A percentile compares a stretch with the other conserved stretches of the same genome.
These are phyloP conservation scores for Gymnorhina tibicen DNA, from an alignment of 2,113 vertebrate species.

Conservation along the genomic window DNA sequence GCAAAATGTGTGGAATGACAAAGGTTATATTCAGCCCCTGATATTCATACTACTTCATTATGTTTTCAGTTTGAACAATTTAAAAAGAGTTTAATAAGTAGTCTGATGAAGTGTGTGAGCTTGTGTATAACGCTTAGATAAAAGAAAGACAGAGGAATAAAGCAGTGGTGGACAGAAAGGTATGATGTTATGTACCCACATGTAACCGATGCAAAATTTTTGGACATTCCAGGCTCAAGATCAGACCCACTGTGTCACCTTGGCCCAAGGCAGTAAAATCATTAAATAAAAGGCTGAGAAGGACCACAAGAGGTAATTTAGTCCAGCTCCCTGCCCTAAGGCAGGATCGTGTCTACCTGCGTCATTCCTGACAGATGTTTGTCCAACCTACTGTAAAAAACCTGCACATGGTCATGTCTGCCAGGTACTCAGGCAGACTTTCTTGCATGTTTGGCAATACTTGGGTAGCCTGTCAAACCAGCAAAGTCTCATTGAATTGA, in stretches of 20 bases:
- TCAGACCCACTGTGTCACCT: slow-evolving; percentile 34
- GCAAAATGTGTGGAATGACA: background rate
- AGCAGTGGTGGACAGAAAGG: background rate
- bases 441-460: background rate
- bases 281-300: slow-evolving; percentile 28
- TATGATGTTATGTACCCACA: background rate
- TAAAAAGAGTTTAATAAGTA: background rate
- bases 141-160: background rate
- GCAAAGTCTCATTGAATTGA: background rate
- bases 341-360: slow-evolving; percentile 6
- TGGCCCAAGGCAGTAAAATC: slow-evolving; percentile 12
- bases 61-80: background rate
- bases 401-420: background rate
- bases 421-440: slow-evolving; percentile 29
- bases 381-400: slow-evolving; percentile 35
- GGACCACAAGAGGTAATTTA: slow-evolving; percentile 32
- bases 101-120: background rate
- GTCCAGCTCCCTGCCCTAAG: slow-evolving; percentile 33
- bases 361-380: slow-evolving; percentile 62
- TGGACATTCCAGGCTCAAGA: slow-evolving; percentile 8
- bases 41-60: background rate
- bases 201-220: background rate
- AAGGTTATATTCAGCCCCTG: background rate
- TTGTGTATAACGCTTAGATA: background rate
- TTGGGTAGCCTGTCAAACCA: slow-evolving; percentile 16